Conservation (phyloP, 2,113 vertebrate species). For the Xiphophorus hellerii region DNA sequence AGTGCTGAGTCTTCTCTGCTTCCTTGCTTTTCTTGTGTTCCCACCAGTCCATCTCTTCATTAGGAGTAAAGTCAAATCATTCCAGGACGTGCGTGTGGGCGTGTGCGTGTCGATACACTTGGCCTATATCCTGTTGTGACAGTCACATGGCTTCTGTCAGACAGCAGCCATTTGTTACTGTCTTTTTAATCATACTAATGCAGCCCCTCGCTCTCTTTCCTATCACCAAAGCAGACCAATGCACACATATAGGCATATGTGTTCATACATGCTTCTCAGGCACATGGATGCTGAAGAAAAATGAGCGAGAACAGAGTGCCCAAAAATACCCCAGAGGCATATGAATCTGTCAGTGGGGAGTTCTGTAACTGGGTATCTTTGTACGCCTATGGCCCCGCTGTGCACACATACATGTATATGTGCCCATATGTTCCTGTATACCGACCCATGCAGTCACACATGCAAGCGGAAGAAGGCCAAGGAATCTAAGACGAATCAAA, state of each 20-base stretch:
- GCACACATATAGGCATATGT: slow-evolving; percentile 16
- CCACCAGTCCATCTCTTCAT: slow-evolving; percentile 19
- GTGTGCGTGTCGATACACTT: slow-evolving; percentile 32
- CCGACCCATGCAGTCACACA: background rate
- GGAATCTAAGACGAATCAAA: slow-evolving; percentile 69
- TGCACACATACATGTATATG: slow-evolving; percentile 22
- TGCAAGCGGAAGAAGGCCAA: slow-evolving; percentile 10
- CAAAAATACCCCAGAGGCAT: slow-evolving; percentile 45
- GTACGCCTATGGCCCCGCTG: slow-evolving; percentile 37
- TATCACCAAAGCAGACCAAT: slow-evolving; percentile 12
- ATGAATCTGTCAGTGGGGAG: slow-evolving; percentile 60
- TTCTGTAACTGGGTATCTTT: slow-evolving; percentile 52
- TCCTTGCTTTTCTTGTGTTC: slow-evolving; percentile 1
- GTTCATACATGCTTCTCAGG: slow-evolving; percentile 16
- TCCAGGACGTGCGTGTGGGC: slow-evolving; percentile 5
- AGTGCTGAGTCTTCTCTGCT: background rate
- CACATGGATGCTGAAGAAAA: slow-evolving; percentile 39
- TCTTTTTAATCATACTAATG: slow-evolving; percentile 81
- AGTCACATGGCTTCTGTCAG: slow-evolving; percentile 70
- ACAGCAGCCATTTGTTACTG: slow-evolving; percentile 77
- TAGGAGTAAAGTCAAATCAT: slow-evolving; percentile 10
- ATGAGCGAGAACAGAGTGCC: slow-evolving; percentile 42
- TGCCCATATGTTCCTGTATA: slow-evolving; percentile 4
- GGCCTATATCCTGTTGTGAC: slow-evolving; percentile 64
- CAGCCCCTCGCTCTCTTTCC: slow-evolving; percentile 30